A percentile compares a stretch with the other conserved stretches of the same genome.
Evolutionary conservation across 2,797 vertebrate species (phyloP).

Genomic region (Syngnathus acus): DNA sequence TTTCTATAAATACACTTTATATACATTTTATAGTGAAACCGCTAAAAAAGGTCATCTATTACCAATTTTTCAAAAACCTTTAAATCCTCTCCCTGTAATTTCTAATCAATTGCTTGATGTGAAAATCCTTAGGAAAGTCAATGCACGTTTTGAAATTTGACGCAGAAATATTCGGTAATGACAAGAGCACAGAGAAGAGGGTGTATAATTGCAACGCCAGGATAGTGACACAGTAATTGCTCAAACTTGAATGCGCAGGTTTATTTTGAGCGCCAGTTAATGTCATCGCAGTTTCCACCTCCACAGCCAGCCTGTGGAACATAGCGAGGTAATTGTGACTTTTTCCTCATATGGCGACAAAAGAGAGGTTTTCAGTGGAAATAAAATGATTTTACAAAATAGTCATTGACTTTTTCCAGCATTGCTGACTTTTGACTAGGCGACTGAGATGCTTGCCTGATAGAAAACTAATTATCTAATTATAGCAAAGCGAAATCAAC

Average conservation of each 20-base stretch:
- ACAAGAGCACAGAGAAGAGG: conserved; percentile 25
- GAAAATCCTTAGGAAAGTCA: conserved; percentile 6
- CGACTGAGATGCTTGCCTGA: conserved; percentile 35
- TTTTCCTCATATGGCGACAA: conserved; percentile 17
- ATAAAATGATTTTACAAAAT: conserved; percentile 27
- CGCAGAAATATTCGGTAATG: conserved; percentile 17
- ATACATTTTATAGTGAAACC: too few relatives aligned
- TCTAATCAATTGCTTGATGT: neutral
- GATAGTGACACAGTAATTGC: conserved; percentile 59
- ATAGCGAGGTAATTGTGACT: conserved; percentile 20
- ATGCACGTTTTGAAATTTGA: conserved; percentile 16
- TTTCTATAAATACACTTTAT: too few relatives aligned
- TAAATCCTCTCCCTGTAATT: neutral
- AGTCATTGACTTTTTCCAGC: conserved; percentile 41
- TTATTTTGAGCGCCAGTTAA: conserved; percentile 55
- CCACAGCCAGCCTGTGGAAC: conserved; percentile 26
- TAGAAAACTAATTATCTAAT: conserved; percentile 52
- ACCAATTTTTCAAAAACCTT: neutral
- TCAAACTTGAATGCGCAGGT: conserved; percentile 40
- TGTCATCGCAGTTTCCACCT: conserved; percentile 44
- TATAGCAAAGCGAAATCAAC: conserved; percentile 43
- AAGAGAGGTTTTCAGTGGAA: conserved; percentile 16
- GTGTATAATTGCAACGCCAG: conserved; percentile 43
- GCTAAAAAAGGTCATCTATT: neutral
- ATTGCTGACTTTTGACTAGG: conserved; percentile 35